phyloP scores from a whole-genome alignment of 2,113 vertebrate species.

The Athene noctua region DNA sequence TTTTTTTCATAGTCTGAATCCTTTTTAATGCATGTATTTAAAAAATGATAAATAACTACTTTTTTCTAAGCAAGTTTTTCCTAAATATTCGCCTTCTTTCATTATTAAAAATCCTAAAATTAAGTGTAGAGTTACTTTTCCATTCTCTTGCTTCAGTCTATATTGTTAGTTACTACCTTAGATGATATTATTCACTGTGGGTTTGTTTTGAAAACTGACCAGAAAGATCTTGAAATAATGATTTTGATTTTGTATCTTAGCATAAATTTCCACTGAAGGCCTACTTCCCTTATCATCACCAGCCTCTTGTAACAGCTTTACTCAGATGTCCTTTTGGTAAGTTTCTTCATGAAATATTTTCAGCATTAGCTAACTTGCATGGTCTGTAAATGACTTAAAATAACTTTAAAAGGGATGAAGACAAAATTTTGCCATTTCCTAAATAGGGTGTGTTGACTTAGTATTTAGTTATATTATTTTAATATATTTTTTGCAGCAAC shows the following conservation, averaged over 20 bases:
- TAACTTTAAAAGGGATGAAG: not conserved
- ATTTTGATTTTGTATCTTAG: slow-evolving; percentile 74
- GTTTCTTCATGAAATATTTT: not conserved
- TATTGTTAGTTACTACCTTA: not conserved
- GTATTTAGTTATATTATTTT: not conserved
- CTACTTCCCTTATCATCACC: slow-evolving; percentile 81
- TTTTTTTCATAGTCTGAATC: not conserved
- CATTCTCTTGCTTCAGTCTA: not conserved
- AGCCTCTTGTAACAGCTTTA: slow-evolving; percentile 75
- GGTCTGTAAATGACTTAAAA: not conserved
- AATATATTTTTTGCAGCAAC: not conserved
- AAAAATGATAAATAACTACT: not conserved
- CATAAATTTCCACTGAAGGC: slow-evolving; percentile 79
- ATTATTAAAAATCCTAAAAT: not conserved
- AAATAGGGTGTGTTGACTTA: not conserved
- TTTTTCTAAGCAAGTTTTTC: not conserved
- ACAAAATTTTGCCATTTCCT: not conserved
- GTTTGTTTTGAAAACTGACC: not conserved
- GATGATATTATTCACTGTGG: not conserved
- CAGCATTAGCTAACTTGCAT: not conserved
- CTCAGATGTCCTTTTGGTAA: slow-evolving; percentile 81
- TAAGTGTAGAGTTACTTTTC: not conserved
- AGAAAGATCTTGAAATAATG: not conserved
- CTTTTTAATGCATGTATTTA: not conserved
- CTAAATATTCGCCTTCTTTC: not conserved